Conservation (phyloP, 2,888 invertebrate genomes). For the Pseudococcus viburni region DNA sequence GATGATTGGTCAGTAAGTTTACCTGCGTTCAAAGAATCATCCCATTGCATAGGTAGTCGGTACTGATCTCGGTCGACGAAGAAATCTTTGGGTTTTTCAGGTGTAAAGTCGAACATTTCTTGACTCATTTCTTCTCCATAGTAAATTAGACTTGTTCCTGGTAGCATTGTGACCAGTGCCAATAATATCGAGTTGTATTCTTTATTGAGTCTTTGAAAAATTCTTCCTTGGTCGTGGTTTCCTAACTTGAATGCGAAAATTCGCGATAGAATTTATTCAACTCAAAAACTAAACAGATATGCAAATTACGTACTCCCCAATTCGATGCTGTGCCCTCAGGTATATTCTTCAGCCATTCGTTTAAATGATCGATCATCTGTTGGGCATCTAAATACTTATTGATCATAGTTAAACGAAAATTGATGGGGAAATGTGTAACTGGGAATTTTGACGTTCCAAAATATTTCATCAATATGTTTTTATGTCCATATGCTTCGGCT, state of each 20-base stretch:
- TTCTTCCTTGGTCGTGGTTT: conserved; percentile 8
- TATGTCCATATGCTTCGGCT: not conserved
- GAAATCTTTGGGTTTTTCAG: not conserved
- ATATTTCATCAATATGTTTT: not conserved
- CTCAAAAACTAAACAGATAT: too few species aligned
- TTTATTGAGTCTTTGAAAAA: conserved; percentile 69
- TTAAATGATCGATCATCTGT: not conserved
- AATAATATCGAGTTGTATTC: conserved; percentile 73
- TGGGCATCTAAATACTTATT: not conserved
- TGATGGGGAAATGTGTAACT: not conserved
- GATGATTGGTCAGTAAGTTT: not conserved
- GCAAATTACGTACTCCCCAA: not conserved
- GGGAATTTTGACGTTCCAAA: not conserved
- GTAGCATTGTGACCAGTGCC: conserved; percentile 71
- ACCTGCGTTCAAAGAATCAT: conserved; percentile 67
- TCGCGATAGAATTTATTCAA: too few species aligned
- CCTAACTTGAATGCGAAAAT: not conserved
- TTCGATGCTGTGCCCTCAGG: not conserved
- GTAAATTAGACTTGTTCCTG: conserved; percentile 73
- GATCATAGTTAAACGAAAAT: not conserved
- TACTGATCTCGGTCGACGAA: conserved; percentile 67
- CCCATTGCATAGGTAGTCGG: conserved; percentile 70
- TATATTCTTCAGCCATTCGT: not conserved
- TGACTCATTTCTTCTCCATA: conserved; percentile 75
- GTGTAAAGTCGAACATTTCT: conserved; percentile 69